Conservation (phyloP, 2,113 vertebrate genomes). For the Psophia crepitans region DNA sequence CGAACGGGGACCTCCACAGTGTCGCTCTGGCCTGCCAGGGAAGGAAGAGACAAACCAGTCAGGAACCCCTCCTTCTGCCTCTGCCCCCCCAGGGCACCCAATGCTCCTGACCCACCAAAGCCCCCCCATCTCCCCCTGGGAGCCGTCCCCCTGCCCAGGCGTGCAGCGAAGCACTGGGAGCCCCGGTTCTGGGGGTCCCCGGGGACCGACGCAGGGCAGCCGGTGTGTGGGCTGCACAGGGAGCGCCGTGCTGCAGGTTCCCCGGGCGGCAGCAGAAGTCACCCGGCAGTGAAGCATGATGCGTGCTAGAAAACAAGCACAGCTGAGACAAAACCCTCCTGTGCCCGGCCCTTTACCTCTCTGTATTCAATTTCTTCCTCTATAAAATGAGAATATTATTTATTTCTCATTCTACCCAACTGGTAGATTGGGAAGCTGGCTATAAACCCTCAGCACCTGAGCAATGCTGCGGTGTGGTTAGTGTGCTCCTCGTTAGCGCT, state of each 20-base stretch:
- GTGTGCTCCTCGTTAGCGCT: background rate
- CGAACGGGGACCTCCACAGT: constrained; percentile 80
- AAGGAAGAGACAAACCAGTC: background rate
- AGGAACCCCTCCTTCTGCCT: background rate
- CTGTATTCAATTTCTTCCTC: background rate
- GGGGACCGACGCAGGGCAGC: background rate
- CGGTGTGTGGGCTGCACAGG: background rate
- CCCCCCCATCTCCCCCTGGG: background rate
- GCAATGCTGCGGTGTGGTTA: too few species aligned
- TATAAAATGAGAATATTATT: background rate
- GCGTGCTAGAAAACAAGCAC: background rate
- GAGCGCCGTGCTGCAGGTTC: background rate
- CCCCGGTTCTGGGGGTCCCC: accelerated
- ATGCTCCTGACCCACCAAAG: accelerated
- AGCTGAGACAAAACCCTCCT: background rate
- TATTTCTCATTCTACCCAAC: too few species aligned
- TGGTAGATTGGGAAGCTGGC: background rate
- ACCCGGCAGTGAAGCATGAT: accelerated
- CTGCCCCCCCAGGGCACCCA: accelerated
- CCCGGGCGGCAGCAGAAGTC: background rate
- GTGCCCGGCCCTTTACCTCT: background rate
- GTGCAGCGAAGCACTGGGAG: background rate
- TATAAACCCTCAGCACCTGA: background rate
- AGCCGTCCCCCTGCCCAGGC: background rate
- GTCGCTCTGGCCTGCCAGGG: constrained; percentile 74